Evolutionary conservation across 2,113 vertebrate genomes (phyloP).

Genomic region (Galbula dea): DNA sequence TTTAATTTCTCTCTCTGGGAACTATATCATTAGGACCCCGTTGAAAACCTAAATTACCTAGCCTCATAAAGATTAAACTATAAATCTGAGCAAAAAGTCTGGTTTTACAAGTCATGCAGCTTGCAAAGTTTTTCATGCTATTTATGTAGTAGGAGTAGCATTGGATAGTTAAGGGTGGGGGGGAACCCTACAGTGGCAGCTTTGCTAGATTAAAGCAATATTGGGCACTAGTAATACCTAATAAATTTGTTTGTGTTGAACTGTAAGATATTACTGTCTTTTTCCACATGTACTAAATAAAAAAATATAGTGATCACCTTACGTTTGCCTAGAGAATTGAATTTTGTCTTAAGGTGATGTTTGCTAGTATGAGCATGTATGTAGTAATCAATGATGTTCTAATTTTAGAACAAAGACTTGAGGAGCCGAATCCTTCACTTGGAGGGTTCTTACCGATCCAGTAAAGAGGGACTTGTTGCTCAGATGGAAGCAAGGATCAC

Average conservation of each 20-base stretch:
- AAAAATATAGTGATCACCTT: background rate
- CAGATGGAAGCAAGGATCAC: conserved; percentile 89
- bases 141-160: background rate
- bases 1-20: background rate
- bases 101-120: background rate
- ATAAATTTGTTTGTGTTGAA: background rate
- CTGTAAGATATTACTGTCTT: background rate
- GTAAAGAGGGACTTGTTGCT: conserved; percentile 87
- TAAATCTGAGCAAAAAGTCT: background rate
- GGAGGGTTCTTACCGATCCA: conserved; percentile 89
- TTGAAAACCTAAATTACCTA: background rate
- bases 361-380: background rate
- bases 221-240: too few relatives aligned
- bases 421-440: conserved; percentile 88
- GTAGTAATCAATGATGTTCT: background rate
- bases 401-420: conserved; percentile 88
- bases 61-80: background rate
- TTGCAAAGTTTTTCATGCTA: background rate
- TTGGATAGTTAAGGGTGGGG: background rate
- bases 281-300: background rate
- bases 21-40: background rate
- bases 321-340: background rate
- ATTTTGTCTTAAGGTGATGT: background rate
- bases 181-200: background rate
- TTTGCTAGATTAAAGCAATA: background rate